Percentiles rank a stretch among this genome's conserved stretches.
phyloP scores from a whole-genome alignment of 2,888 invertebrate species.

The Dolomedes plantarius region DNA sequence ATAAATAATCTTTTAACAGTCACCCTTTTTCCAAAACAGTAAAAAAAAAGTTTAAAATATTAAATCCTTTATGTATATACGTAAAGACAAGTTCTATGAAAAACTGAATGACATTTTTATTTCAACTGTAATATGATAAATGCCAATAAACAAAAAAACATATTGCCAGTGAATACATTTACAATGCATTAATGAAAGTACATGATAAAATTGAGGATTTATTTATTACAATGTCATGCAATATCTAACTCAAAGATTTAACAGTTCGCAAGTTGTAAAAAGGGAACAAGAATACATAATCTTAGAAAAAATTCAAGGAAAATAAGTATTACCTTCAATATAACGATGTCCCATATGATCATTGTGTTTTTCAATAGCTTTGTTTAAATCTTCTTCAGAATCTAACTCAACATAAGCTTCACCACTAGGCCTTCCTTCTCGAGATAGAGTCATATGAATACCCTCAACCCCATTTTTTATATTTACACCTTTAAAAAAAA shows the following conservation, averaged over 20 bases:
- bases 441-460: conserved; percentile 88
- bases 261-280: not conserved
- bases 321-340: conserved; percentile 83
- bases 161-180: too few species aligned
- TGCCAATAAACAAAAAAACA: too few species aligned
- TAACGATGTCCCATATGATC: conserved; percentile 94
- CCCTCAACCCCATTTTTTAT: conserved; percentile 83
- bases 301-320: not conserved
- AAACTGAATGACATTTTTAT: too few species aligned
- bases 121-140: too few species aligned
- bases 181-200: too few species aligned
- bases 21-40: too few species aligned
- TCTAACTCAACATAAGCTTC: conserved; percentile 93
- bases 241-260: not conserved
- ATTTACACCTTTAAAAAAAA: conserved; percentile 74
- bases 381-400: conserved; percentile 85
- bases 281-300: not conserved
- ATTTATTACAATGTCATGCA: too few species aligned
- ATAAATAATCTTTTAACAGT: too few species aligned
- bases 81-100: too few species aligned
- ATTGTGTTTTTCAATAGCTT: conserved; percentile 87
- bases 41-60: too few species aligned
- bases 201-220: too few species aligned
- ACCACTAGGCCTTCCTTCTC: conserved; percentile 91
- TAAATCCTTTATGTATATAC: too few species aligned